Evolutionary conservation across 2,888 invertebrate genomes (phyloP).

Genomic region (Strigamia crassipes): DNA sequence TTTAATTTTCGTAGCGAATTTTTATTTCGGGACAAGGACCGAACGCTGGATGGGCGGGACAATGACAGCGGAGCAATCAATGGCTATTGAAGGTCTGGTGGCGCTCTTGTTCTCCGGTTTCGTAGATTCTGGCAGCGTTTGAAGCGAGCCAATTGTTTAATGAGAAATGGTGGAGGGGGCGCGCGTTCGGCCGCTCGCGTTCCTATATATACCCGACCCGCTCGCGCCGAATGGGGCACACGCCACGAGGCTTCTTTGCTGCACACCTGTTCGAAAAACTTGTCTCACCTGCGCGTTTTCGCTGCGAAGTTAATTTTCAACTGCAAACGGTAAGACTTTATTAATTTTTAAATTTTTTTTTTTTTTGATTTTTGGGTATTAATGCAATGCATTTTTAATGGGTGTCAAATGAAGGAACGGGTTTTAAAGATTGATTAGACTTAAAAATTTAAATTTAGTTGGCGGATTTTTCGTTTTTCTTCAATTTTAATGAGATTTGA

Average conservation of each 20-base stretch:
- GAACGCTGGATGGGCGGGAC: conserved; percentile 34
- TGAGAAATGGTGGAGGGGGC: conserved; percentile 22
- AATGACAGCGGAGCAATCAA: background rate
- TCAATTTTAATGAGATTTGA: background rate
- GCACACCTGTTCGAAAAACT: conserved; percentile 35
- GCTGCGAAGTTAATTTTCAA: background rate
- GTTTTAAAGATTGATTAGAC: background rate
- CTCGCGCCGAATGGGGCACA: conserved; percentile 23
- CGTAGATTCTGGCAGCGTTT: conserved; percentile 22
- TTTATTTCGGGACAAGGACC: conserved; percentile 32
- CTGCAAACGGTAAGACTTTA: background rate
- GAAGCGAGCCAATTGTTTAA: conserved; percentile 29
- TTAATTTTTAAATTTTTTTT: background rate
- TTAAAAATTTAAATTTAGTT: background rate
- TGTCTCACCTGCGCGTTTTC: background rate
- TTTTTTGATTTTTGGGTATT: background rate
- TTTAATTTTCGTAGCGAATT: conserved; percentile 36
- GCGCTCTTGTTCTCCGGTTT: background rate
- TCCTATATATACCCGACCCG: conserved; percentile 39
- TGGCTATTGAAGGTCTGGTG: conserved; percentile 32
- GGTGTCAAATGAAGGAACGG: background rate
- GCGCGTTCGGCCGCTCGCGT: conserved; percentile 35
- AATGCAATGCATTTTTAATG: background rate
- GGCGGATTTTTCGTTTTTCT: background rate
- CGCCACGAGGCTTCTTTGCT: background rate